Evolutionary conservation across 2,797 vertebrate genomes (phyloP).

Genomic region (Pseudocheirus occidentalis): DNA sequence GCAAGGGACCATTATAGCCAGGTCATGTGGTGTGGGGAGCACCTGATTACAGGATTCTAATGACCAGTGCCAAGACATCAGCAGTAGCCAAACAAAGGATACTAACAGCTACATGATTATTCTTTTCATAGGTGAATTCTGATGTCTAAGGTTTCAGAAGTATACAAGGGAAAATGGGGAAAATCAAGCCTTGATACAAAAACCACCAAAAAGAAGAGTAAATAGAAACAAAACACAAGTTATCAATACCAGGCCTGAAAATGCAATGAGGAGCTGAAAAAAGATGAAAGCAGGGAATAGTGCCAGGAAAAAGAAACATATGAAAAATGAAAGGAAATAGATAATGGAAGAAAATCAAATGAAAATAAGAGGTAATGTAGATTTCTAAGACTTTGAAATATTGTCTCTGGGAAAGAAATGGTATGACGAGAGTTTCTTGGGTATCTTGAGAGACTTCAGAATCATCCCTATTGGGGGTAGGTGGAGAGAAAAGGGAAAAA

Average conservation of each 20-base stretch:
- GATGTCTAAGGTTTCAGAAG: neutral
- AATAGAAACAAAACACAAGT: neutral
- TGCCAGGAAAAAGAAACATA: neutral
- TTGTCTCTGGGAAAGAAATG: neutral
- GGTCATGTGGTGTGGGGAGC: neutral
- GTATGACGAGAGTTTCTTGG: neutral
- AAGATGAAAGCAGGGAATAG: constrained; percentile 47
- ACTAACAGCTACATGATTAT: neutral
- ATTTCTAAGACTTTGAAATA: neutral
- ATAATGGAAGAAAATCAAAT: neutral
- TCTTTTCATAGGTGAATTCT: neutral
- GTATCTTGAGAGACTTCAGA: constrained; percentile 28
- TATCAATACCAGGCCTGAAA: constrained; percentile 12
- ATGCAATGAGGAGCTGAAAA: neutral
- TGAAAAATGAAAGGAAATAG: constrained; percentile 31
- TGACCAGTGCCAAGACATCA: neutral
- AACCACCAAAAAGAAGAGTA: neutral
- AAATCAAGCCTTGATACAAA: neutral
- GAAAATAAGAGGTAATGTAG: neutral
- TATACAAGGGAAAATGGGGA: neutral
- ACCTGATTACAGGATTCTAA: neutral
- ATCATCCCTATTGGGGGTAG: constrained; percentile 14
- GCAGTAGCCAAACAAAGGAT: neutral
- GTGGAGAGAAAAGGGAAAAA: neutral
- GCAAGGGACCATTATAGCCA: neutral